A percentile compares a stretch with the other conserved stretches of the same genome.
These are phyloP conservation scores for Acleris emargana DNA, from an alignment of 2,888 invertebrate species.

Conservation along the genomic window DNA sequence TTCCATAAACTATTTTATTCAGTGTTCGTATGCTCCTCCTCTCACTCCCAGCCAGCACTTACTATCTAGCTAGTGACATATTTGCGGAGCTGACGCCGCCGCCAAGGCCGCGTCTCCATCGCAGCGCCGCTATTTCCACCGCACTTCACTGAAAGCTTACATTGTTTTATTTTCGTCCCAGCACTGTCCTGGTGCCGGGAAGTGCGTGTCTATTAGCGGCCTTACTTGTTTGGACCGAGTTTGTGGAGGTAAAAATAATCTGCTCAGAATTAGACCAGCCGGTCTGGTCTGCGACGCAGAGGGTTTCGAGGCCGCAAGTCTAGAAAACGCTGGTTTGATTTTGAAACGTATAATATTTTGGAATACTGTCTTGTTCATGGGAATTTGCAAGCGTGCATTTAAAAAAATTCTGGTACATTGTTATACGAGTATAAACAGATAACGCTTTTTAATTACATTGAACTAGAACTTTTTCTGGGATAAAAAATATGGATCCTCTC, in stretches of 20 bases:
- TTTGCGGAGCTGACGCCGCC: constrained; percentile 62
- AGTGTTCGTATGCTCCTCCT: not conserved
- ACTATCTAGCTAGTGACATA: constrained; percentile 66
- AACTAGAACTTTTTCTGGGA: no score
- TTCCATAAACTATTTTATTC: not conserved
- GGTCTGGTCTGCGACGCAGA: not conserved
- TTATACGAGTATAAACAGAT: no score
- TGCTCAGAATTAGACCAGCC: constrained; percentile 13
- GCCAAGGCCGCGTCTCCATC: constrained; percentile 76
- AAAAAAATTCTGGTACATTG: no score
- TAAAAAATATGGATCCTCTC: no score
- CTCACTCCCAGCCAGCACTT: constrained; percentile 27
- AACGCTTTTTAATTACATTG: no score
- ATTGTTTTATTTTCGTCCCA: constrained; percentile 76
- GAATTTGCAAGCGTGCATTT: no score
- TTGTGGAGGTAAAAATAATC: constrained; percentile 30
- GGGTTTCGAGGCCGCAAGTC: not conserved
- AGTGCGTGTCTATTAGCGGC: constrained; percentile 57
- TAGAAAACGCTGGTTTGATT: not conserved
- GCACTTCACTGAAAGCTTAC: constrained; percentile 79
- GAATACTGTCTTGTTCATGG: no score
- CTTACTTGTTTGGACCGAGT: constrained; percentile 38
- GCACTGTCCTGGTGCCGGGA: constrained; percentile 67
- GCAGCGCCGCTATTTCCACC: constrained; percentile 69
- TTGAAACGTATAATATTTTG: not conserved